Evolutionary conservation across 1,140 invertebrate species (phyloP).

Genomic region (Drosophila nannoptera): DNA sequence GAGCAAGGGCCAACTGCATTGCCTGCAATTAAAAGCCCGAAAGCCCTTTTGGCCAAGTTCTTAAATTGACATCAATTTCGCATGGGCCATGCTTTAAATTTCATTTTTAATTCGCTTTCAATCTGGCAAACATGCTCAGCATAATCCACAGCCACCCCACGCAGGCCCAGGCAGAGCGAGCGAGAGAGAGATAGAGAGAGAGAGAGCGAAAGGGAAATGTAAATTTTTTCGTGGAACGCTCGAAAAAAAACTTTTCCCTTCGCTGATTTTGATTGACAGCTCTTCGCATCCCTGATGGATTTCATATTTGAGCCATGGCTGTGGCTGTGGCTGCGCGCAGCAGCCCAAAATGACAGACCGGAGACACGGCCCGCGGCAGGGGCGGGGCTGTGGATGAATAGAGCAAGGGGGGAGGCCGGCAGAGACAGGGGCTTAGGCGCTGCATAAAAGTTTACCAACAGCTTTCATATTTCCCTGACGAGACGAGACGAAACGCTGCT

Average conservation of each 20-base stretch:
- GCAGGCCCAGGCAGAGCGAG: not conserved
- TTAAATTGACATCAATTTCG: slow-evolving; percentile 59
- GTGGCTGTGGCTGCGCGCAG: slow-evolving; percentile 6
- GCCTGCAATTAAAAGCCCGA: slow-evolving; percentile 10
- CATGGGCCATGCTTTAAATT: slow-evolving; percentile 41
- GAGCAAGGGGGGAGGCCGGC: slow-evolving; percentile 21
- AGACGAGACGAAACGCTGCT: slow-evolving; percentile 53
- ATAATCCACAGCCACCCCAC: slow-evolving; percentile 57
- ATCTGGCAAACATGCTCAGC: slow-evolving; percentile 67
- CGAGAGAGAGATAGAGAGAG: not conserved
- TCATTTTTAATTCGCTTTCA: slow-evolving; percentile 77
- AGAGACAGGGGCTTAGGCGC: slow-evolving; percentile 55
- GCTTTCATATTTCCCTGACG: slow-evolving; percentile 74
- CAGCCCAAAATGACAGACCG: slow-evolving; percentile 67
- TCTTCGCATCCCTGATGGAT: slow-evolving; percentile 78
- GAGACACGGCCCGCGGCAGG: slow-evolving; percentile 20
- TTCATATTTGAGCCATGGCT: slow-evolving; percentile 73
- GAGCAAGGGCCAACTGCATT: slow-evolving; percentile 16
- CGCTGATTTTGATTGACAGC: slow-evolving; percentile 79
- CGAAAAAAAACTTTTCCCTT: slow-evolving; percentile 73
- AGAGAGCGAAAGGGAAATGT: slow-evolving; percentile 55
- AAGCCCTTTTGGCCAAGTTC: slow-evolving; percentile 26
- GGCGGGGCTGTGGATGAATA: slow-evolving; percentile 10
- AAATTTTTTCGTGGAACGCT: slow-evolving; percentile 52
- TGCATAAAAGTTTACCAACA: slow-evolving; percentile 69